Evolutionary conservation across 1,140 invertebrate species (phyloP), one percentile per base, ranked within the genome.

Genomic region (Eueides isabella): DNA sequence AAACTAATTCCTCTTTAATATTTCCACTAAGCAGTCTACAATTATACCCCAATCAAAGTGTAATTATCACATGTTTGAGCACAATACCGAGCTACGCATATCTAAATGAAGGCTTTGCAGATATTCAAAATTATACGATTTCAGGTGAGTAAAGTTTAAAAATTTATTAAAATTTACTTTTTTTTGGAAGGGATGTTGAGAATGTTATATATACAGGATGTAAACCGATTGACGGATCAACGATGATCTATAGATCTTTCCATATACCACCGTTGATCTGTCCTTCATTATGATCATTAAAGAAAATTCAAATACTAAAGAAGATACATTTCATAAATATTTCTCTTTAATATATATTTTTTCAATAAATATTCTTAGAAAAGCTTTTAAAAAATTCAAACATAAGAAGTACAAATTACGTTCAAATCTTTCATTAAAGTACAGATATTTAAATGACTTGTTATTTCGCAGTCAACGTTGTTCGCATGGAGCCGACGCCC

Each of bases 71-170:
- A 68, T 97, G 96, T 79, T 91, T 96, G 61, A 94, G 96, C 67
- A 97, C 96, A 44, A 97, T 97, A 84, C 96, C 96, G 1, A 94
- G 94, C 76, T 96, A 95, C 66, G 93, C 95, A 2, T 95, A 92
- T 26, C 86, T 94, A 64, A 94, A 94, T 12, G 95, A 95, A 78
- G 93, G 95, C 38, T 96, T 95, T 80, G 96, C 96, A 28, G 96
- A 97, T 86, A 92, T 95, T 38, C 95, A 95, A 82, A 95, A 95
- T 72, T 94, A 94, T 79, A 95, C 95, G 16, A 94, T 96, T 64
- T 91, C 94, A 76, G 95, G 96, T 97, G 93, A 94, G 94, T 55
- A 1, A 48, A 9, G n/a, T 41, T 14, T 11, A 5, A 4, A 19
- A 19, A 19, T 44, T 23, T 41, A 14, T 41, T 33, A 0, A 33